A percentile compares a stretch with the other conserved stretches of the same genome.
Evolutionary conservation across 1,140 invertebrate genomes (phyloP).

Genomic region (Drosophila persimilis): DNA sequence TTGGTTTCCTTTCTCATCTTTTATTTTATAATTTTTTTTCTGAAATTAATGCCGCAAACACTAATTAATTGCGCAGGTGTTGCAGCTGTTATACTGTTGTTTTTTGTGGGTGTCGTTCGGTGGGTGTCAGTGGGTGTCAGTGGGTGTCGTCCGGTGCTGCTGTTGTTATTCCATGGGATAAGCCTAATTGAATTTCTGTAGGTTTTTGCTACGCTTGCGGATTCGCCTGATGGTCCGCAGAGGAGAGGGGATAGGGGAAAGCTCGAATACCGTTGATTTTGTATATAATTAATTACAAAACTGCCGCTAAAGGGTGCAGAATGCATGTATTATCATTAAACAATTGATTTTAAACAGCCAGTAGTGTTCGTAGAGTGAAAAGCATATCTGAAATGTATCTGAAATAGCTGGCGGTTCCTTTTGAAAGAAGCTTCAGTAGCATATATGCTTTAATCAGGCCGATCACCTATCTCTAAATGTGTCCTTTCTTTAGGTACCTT

Average conservation of each 20-base stretch:
- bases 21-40: constrained; percentile 50
- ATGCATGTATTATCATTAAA: constrained; percentile 42
- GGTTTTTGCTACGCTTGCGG: constrained; percentile 60
- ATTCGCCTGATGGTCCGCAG: not conserved
- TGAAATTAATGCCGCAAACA: constrained; percentile 81
- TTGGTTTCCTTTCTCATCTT: constrained; percentile 37
- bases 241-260: not conserved
- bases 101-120: constrained; percentile 24
- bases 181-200: constrained; percentile 80
- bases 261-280: constrained; percentile 4
- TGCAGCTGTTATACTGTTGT: constrained; percentile 65
- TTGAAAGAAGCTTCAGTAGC: no score
- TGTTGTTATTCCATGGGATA: constrained; percentile 66
- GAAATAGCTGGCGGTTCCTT: no score
- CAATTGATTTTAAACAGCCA: constrained; percentile 33
- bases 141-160: constrained; percentile 1
- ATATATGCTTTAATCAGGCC: no score
- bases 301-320: constrained; percentile 9
- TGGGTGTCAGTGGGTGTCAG: not conserved
- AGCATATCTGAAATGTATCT: not conserved
- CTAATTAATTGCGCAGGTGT: constrained; percentile 81
- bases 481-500: no score
- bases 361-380: not conserved
- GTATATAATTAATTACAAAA: constrained; percentile 44
- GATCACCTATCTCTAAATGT: no score